Evolutionary conservation across 2,113 vertebrate genomes (phyloP).

Genomic region (Hydrolagus affinis): DNA sequence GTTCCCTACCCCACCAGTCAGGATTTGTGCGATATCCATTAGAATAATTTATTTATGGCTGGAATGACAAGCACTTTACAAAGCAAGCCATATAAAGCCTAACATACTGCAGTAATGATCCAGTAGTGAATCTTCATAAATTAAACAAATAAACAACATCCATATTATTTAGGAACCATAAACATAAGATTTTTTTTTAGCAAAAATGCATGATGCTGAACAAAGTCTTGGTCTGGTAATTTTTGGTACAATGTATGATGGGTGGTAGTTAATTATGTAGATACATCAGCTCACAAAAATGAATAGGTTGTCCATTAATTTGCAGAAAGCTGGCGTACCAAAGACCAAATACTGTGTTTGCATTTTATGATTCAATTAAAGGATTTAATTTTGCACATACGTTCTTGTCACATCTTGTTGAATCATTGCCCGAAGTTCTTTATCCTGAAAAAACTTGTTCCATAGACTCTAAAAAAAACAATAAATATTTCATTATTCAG

Average conservation of each 20-base stretch:
- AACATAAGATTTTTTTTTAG: background rate
- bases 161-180: background rate
- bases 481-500: background rate
- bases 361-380: background rate
- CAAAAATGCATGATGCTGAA: background rate
- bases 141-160: background rate
- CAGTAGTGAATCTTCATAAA: slow-evolving; percentile 2
- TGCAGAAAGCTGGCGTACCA: background rate
- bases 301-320: background rate
- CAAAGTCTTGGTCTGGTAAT: background rate
- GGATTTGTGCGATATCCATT: background rate
- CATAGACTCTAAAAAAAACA: slow-evolving; percentile 72
- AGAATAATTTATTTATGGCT: background rate
- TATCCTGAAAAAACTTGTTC: slow-evolving; percentile 94
- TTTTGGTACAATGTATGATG: background rate
- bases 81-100: background rate
- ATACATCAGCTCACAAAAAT: background rate
- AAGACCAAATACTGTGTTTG: background rate
- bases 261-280: background rate
- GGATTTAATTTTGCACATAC: slow-evolving; percentile 56
- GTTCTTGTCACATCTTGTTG: slow-evolving; percentile 93
- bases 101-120: too few species aligned
- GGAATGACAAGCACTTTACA: background rate
- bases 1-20: too few species aligned
- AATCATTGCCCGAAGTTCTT: slow-evolving; percentile 93